Evolutionary conservation across 1,140 invertebrate genomes (phyloP), one percentile per base, ranked within the genome.

Genomic region (Venustaconcha ellipsiformis): DNA sequence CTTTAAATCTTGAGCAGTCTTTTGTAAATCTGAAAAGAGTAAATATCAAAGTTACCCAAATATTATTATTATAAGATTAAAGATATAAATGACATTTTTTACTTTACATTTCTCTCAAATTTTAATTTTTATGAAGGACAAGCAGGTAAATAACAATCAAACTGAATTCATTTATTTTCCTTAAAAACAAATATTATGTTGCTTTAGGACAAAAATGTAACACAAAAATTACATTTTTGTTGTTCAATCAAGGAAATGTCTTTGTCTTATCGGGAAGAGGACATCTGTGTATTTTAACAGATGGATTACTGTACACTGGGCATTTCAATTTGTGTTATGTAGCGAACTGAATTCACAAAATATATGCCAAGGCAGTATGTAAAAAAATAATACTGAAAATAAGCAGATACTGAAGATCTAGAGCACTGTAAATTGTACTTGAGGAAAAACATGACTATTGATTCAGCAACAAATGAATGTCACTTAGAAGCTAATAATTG

Each of bases 1-100:
- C 97, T 91, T 99, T 98, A 87, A 99, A 99, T 73, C 97, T 91
- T 5, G 95, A 93, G 91, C 94, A 95, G 87, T 99, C 97, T 89
- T 95, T 94, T 0, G 97, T 97, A 68, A 98, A 91, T 80, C 96
- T 90, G 66, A 26, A 83, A 81, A 74, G 58, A 59, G 71, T 65
- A 58, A 30, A 37, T 14, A 55, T 65, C 18, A 64, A 14, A 71
- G 14, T n/a, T 60, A 1, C 17, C 18, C 5, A 12, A 20, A 23
- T 13, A 60, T 60, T 14, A 60, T 15, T 14, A 37, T 11, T 26
- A 17, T 55, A 68, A 55, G 15, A 69, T 55, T 6, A 12, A 17
- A 66, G 30, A 66, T 18, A 17, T 30, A 23, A 30, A 3, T 66
- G 20, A n/a, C 30, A 26, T n/a, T 30, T 23, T 23, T 66, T 20